Evolutionary conservation across 2,113 vertebrate species (phyloP), one percentile per base, ranked within the genome.

Genomic region (Aphelocoma coerulescens): DNA sequence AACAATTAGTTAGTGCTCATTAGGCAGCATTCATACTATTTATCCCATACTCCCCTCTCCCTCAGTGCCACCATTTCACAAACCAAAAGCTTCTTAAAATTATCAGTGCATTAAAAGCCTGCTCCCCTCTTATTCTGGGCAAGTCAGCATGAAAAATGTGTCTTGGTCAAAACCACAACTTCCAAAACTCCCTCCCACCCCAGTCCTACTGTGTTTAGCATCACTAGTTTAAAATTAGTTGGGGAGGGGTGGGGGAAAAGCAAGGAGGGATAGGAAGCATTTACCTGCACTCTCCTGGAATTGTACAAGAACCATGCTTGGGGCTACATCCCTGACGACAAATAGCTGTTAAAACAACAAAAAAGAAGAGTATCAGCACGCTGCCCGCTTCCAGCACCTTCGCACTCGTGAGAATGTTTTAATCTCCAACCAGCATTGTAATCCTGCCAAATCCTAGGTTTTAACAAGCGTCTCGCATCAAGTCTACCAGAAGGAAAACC

Each of bases 251-350:
- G 23, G 16, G 73, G 62, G 18, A 3, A 22, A 74, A 71, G 78
- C 16, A 46, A 77, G 59, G 57, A 80, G 48, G 39, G 67, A 75
- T 75, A 67, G 33, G 86, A 88, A 94, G 73, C 28, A 62, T 91
- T 99, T 99, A 99, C 99, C 98, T 99, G 99, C 99, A 99, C 92
- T 98, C 99, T 88, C 99, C 99, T 28, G 99, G 99, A 95, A 98
- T 96, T 95, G 99, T 99, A 96, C 99, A 99, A 54, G 98, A 99
- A 37, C 99, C 99, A 33, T 99, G 99, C 95, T 99, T 99, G 55
- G 98, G 98, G 97, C 98, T 99, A 98, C 99, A 99, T 96, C 99
- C 99, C 97, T 99, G 99, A 80, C 99, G 98, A 97, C 99, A 99
- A 97, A 99, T 99, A 41, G 99, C 99, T 99, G 97, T 88, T 92